These are phyloP conservation scores for Tylochromis polylepis DNA, from an alignment of 2,113 vertebrate genomes.

Conservation along the genomic window DNA sequence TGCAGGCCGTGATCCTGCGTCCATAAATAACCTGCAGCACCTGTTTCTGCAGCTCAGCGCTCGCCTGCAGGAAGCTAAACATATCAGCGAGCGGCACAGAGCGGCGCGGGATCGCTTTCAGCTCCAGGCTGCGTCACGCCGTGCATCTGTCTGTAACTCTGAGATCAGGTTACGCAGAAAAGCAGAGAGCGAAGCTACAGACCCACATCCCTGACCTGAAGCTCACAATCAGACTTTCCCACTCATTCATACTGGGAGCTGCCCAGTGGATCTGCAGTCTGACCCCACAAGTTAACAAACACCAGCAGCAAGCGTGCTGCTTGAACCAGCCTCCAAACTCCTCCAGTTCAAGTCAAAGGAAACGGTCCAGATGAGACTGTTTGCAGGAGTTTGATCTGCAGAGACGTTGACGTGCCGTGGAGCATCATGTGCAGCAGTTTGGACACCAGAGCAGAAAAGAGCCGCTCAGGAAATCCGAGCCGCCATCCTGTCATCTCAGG, in stretches of 20 bases:
- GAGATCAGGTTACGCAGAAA: neutral
- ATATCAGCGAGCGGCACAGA: neutral
- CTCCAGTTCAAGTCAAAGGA: neutral
- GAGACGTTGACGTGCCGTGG: neutral
- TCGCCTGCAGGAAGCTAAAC: conserved; percentile 36
- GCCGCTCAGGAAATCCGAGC: neutral
- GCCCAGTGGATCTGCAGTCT: neutral
- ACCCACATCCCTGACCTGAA: neutral
- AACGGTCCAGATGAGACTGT: neutral
- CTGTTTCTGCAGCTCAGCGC: conserved; percentile 54
- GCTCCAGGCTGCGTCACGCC: neutral
- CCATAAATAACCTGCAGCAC: conserved; percentile 61
- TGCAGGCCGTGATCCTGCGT: conserved; percentile 15
- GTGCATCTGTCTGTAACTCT: neutral
- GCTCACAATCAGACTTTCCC: neutral
- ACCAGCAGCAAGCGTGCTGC: neutral
- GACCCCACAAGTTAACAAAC: neutral
- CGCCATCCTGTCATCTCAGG: rapidly evolving
- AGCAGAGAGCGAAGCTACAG: neutral
- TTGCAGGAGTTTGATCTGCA: neutral
- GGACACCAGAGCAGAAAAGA: neutral
- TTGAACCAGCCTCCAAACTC: neutral
- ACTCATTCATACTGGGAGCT: neutral
- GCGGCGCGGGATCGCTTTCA: neutral
- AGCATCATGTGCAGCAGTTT: neutral